These are phyloP conservation scores for Macquaria ambigua DNA, from an alignment of 2,113 vertebrate genomes.

Conservation along the genomic window DNA sequence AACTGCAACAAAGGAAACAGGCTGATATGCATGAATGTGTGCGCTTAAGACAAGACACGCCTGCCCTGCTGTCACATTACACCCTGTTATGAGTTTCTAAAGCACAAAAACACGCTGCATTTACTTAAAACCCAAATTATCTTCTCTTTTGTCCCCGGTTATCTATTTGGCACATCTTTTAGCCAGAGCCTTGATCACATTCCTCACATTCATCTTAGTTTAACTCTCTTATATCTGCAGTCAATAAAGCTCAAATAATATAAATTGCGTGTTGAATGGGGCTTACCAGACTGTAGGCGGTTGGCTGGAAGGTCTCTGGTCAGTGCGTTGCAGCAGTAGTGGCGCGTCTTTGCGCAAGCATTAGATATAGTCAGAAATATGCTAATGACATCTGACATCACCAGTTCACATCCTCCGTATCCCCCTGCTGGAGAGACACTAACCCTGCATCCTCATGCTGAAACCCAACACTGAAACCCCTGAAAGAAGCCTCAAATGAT, in stretches of 20 bases:
- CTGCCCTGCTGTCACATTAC: neutral
- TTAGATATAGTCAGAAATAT: constrained; percentile 80
- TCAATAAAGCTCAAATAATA: neutral
- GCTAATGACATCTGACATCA: constrained; percentile 86
- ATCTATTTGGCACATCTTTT: neutral
- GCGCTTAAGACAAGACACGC: constrained; percentile 32
- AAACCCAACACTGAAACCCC: neutral
- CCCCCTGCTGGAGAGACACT: constrained; percentile 33
- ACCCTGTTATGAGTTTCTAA: neutral
- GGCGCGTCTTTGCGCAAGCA: constrained; percentile 71
- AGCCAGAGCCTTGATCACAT: neutral
- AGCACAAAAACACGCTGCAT: neutral
- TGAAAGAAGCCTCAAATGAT: neutral
- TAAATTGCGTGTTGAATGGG: neutral
- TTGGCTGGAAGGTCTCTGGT: constrained; percentile 50
- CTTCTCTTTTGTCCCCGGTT: neutral
- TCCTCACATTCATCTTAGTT: neutral
- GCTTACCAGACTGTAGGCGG: constrained; percentile 74
- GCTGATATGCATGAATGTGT: neutral
- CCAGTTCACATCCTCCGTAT: neutral
- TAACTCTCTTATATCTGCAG: neutral
- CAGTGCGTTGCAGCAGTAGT: constrained; percentile 77
- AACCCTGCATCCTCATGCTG: neutral
- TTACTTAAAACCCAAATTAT: neutral
- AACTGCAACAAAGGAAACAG: constrained; percentile 62